Base-by-base conservation (phyloP, 2,888 invertebrate species). In the Ormyrus nitidulus region DNA sequence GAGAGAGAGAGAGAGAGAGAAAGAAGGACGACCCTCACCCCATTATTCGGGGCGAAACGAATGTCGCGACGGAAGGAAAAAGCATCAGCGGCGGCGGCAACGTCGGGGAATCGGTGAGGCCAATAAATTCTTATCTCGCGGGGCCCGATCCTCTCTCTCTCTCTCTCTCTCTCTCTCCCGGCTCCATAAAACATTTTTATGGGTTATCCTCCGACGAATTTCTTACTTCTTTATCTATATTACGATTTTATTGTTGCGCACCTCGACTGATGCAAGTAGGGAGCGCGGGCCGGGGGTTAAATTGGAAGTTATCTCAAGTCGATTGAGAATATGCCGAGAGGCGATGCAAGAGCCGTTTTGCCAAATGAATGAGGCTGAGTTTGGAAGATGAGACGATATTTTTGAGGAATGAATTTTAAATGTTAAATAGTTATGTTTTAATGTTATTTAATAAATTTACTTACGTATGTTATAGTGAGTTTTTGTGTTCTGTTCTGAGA, bases 111-210 rank as follows among this genome's bases (percentile, higher is more conserved):
- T 46, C 54, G n/a, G 2, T n/a, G 56, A 0, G 34, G 48, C 69
- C 66, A 68, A 68, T 68, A 70, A 70, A 70, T 70, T 70, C 70
- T 70, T 70, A 70, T 70, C 59, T 58, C 19, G 19, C 7, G n/a
- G 44, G 34, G 9, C 6, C 13, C 6, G 48, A 64, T 10, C 10
- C 51, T 19, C 34, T 59, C 44, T 4, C 44, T 13, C 13, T 13
- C 13, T 13, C 13, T 6, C 34, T 19, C 34, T 59, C 59, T 4
- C 44, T 13, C 13, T 13, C 13, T 13, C 13, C 2, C 11, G 4
- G 34, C 34, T 49, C 49, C 10, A 58, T 70, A 70, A 70, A 59
- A 59, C 59, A 70, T 59, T 70, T 69, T 69, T 70, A 59, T 53
- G 54, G 48, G 13, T 48, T 54, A 19, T 13, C 6, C 58, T 56